Evolutionary conservation across 2,113 vertebrate genomes (phyloP), one percentile per base, ranked within the genome.

Genomic region (Fukomys damarensis): DNA sequence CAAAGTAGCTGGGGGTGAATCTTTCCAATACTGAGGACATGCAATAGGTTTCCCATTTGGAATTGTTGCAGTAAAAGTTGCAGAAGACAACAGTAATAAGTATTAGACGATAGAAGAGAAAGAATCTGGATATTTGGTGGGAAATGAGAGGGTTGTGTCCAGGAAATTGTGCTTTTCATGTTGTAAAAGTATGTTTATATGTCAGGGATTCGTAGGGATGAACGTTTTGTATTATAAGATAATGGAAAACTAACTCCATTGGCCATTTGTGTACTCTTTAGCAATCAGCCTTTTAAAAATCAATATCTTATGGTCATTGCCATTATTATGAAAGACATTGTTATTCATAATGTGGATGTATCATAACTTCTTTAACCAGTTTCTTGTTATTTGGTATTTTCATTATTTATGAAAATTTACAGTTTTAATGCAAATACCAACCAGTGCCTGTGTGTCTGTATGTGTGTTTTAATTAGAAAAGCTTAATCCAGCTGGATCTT

Each of bases 241-340:
- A 46, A 63, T 72, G 54, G 22, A 43, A 87, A 92, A 89, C 13
- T 68, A 68, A 68, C 22, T 66, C 46, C 54, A 2, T 38, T 92
- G 38, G 82, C 68, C n/a, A 85, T 32, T 86, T 86, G 32, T 41
- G 65, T 87, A 59, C 30, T 93, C 32, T 88, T 93, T 70, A 95
- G 59, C 24, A 94, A 58, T 93, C 28, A 54, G 26, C 24, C 68
- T 94, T 95, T 46, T 26, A 26, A 85, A 91, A 94, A 68, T 90
- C 52, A 92, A 2, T 94, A 52, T 49, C 28, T 63, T 20, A 5
- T 81, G 26, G 22, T 93, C 74, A 49, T 85, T 56, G 81, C 91
- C 68, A 87, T 77, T 94, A 65, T 79, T 92, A 54, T n/a, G 70
- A 85, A 94, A 93, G 95, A 65, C 77, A 88, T 38, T 46, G 56